These are phyloP conservation scores for Hirundo rustica DNA, from an alignment of 2,797 vertebrate species.

Conservation along the genomic window DNA sequence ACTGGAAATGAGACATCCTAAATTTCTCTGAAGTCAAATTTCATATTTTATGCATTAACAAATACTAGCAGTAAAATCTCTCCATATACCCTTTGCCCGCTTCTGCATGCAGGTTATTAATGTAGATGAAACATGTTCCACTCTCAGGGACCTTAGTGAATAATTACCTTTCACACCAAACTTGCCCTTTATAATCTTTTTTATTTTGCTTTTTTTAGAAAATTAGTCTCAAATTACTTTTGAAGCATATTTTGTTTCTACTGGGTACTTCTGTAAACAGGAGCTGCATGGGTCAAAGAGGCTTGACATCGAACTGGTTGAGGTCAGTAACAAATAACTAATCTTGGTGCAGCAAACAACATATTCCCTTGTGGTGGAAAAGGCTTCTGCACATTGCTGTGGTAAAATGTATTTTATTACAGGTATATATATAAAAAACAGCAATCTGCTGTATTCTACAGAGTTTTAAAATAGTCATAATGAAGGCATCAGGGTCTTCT, in stretches of 20 bases:
- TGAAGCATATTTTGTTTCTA: background rate
- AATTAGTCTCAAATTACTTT: slow-evolving; percentile 17
- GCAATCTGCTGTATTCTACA: background rate
- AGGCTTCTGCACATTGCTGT: background rate
- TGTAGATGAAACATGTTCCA: background rate
- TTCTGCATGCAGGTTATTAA: background rate
- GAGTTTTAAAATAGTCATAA: background rate
- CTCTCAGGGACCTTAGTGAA: background rate
- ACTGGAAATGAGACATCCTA: background rate
- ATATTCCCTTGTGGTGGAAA: background rate
- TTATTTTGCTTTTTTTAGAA: background rate
- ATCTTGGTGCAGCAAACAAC: background rate
- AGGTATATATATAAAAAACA: background rate
- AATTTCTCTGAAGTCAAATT: slow-evolving; percentile 13
- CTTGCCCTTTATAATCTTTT: background rate
- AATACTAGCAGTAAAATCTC: background rate
- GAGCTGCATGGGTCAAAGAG: background rate
- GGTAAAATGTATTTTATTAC: background rate
- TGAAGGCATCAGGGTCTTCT: background rate
- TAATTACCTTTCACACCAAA: background rate
- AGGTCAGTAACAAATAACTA: background rate
- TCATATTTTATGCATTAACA: slow-evolving; percentile 3
- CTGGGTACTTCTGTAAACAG: background rate
- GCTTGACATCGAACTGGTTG: background rate
- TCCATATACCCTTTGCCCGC: background rate